These are phyloP conservation scores for Druceiella hillmani DNA, from an alignment of 2,888 invertebrate species.

Conservation along the genomic window DNA sequence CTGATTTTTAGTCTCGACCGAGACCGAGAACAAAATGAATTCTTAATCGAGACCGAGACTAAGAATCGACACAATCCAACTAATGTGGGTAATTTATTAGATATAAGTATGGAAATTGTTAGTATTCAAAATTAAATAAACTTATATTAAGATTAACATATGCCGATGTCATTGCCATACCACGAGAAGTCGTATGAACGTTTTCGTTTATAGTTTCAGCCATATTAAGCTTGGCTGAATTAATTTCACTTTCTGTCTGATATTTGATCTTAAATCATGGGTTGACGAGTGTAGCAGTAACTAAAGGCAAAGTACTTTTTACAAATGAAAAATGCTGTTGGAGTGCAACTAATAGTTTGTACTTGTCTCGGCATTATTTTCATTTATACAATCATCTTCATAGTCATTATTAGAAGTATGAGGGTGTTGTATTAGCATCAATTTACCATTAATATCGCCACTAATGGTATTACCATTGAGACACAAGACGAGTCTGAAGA, in stretches of 20 bases:
- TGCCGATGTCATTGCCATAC: too few relatives aligned
- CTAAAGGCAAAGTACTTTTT: conserved; percentile 14
- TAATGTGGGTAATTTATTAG: too few relatives aligned
- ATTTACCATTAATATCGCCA: conserved; percentile 9
- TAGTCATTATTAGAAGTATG: conserved; percentile 3
- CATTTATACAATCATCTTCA: conserved; percentile 4
- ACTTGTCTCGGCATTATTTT: conserved; percentile 13
- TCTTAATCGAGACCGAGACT: too few relatives aligned
- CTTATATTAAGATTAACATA: too few relatives aligned
- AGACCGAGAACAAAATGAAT: too few relatives aligned
- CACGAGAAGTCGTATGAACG: too few relatives aligned
- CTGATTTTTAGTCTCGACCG: too few relatives aligned
- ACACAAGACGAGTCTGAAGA: conserved; percentile 15
- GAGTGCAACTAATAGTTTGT: conserved; percentile 10
- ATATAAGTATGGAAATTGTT: too few relatives aligned
- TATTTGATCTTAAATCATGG: conserved; percentile 18
- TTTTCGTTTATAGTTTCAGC: too few relatives aligned
- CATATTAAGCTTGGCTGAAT: too few relatives aligned
- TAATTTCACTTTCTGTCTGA: not conserved
- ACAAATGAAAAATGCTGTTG: conserved; percentile 16
- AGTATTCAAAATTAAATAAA: too few relatives aligned
- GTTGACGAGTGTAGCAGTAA: conserved; percentile 15
- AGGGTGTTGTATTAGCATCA: conserved; percentile 3
- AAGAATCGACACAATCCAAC: too few relatives aligned
- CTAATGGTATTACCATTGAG: conserved; percentile 13